Percentiles rank a stretch among this genome's conserved stretches.
These are phyloP conservation scores for Pseudomyrmex gracilis DNA, from an alignment of 1,140 invertebrate genomes.

Conservation along the genomic window DNA sequence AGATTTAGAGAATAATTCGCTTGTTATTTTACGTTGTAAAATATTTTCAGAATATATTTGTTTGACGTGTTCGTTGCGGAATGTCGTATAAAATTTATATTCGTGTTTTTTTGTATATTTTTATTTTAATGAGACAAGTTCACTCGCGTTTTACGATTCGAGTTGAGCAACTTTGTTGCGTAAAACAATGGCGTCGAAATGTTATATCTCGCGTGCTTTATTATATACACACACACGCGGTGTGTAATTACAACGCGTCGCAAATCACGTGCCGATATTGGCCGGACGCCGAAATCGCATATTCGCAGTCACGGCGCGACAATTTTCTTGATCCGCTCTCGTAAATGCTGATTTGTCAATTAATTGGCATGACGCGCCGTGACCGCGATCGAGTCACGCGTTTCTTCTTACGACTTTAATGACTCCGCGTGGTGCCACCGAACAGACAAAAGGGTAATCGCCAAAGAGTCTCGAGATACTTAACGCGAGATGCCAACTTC, in stretches of 20 bases:
- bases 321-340: slow-evolving; percentile 34
- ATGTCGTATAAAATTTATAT: too few relatives aligned
- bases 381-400: slow-evolving; percentile 60
- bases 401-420: slow-evolving; percentile 44
- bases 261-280: slow-evolving; percentile 3
- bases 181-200: neutral
- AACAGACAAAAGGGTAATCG: neutral
- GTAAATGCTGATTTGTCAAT: slow-evolving; percentile 69
- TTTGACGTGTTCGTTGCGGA: neutral
- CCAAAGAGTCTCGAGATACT: neutral
- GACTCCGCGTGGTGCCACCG: neutral
- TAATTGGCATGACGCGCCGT: slow-evolving; percentile 60
- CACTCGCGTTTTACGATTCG: neutral
- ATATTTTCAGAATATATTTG: neutral
- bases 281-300: slow-evolving; percentile 10
- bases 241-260: neutral
- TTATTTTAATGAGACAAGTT: too few relatives aligned
- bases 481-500: neutral
- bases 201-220: neutral
- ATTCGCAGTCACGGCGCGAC: slow-evolving; percentile 15
- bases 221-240: neutral
- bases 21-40: neutral
- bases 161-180: neutral
- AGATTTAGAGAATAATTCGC: too few relatives aligned
- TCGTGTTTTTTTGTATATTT: too few relatives aligned